Evolutionary conservation across 2,888 invertebrate genomes (phyloP).

Genomic region (Heterodera filipjevi): DNA sequence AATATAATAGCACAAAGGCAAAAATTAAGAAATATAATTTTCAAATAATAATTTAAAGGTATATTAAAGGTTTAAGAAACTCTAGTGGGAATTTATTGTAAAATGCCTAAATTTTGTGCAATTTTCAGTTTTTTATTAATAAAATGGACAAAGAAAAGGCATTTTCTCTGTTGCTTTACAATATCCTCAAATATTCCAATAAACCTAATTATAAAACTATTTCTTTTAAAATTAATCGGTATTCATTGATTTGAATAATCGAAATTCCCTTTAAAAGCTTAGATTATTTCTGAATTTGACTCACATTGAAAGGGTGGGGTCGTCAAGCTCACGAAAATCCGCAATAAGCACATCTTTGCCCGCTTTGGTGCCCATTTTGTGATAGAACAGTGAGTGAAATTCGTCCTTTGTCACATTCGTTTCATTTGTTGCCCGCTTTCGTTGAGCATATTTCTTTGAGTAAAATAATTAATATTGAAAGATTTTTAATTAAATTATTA

Average conservation of each 20-base stretch:
- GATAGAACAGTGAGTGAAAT: slow-evolving; percentile 89
- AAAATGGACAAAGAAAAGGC: no score
- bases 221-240: no score
- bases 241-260: not conserved
- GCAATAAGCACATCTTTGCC: slow-evolving; percentile 82
- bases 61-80: no score
- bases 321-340: slow-evolving; percentile 44
- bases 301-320: slow-evolving; percentile 20
- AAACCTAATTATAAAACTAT: no score
- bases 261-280: not conserved
- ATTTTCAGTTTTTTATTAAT: no score
- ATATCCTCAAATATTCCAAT: no score
- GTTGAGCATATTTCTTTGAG: slow-evolving; percentile 64
- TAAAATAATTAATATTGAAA: not conserved
- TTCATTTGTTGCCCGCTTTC: slow-evolving; percentile 71
- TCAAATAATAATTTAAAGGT: no score
- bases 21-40: no score
- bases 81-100: no score
- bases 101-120: no score
- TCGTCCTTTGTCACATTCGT: slow-evolving; percentile 88
- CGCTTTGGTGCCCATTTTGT: slow-evolving; percentile 83
- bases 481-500: not conserved
- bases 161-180: no score
- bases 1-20: no score
- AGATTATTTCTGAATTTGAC: not conserved